Conservation (phyloP, 2,797 vertebrate species). For the Molossus alvarezi region DNA sequence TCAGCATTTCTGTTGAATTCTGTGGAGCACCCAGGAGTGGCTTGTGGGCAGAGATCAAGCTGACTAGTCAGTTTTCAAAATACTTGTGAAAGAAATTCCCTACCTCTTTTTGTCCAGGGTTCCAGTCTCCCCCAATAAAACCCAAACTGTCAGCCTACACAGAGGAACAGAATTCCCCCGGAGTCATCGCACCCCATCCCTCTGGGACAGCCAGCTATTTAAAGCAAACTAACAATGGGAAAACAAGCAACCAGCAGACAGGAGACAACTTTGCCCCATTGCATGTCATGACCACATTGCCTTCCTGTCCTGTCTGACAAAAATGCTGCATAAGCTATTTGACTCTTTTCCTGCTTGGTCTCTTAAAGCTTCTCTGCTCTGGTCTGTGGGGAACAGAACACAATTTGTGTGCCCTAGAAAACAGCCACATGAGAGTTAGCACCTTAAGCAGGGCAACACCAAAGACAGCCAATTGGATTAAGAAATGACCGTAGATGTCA, state of each 20-base stretch:
- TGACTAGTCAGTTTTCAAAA: conserved; percentile 59
- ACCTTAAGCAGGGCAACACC: background rate
- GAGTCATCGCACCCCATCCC: background rate
- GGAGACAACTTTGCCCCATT: too few relatives aligned
- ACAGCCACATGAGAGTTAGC: background rate
- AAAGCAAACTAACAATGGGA: background rate
- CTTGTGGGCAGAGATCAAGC: conserved; percentile 15
- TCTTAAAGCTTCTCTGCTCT: background rate
- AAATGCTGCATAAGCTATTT: background rate
- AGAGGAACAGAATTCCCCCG: background rate
- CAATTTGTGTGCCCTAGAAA: conserved; percentile 38
- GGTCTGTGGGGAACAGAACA: conserved; percentile 5
- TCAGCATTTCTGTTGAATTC: conserved; percentile 58
- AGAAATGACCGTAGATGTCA: background rate
- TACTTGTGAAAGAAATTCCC: conserved; percentile 7
- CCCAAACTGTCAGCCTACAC: background rate
- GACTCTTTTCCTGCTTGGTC: background rate
- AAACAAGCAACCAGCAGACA: background rate
- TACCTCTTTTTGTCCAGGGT: background rate
- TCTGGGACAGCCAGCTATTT: background rate
- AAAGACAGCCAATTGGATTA: background rate
- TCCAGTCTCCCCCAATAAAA: background rate
- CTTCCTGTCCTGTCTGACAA: background rate
- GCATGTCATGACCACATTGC: background rate
- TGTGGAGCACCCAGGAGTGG: background rate